Evolutionary conservation across 2,888 invertebrate genomes (phyloP), one percentile per base, ranked within the genome.

Genomic region (Kuschelorhynchus macadamiae): DNA sequence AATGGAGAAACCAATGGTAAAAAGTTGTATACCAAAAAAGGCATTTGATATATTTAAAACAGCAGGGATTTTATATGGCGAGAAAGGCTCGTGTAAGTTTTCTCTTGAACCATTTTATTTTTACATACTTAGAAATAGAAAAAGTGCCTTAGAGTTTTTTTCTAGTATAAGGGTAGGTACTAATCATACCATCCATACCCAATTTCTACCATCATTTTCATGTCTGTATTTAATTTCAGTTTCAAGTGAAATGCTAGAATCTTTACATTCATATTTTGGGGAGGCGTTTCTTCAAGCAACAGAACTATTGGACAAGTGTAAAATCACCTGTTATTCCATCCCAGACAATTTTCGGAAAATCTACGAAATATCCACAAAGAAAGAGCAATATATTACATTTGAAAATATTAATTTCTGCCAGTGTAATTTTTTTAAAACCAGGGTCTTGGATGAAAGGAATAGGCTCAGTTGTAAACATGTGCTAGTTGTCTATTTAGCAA

Each of bases 391-490:
- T 70, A 87, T 88, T 52, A 79, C 92, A 21, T 89, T 91, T 74
- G 88, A 89, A 0, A 81, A 85, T 18, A 82, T 90, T 7, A 92
- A 92, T 78, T 92, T 86, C 78, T 92, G 92, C 70, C 85, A 87
- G 7, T 92, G 92, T 74, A 82, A 77, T n/a, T 87, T 88, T 0
- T 92, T 91, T 72, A 84, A 84, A 49, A 79, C 78, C 33, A 80
- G 85, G 67, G 91, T 92, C 18, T 79, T 92, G 46, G 86, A 85
- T 49, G 80, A 82, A 25, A 84, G 83, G 69, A 77, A 78, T 9
- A 84, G 85, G 72, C 79, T 89, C 36, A 88, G 88, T 1, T 92
- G 92, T 75, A 89, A 91, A 75, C 92, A 92, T 80, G 83, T 92
- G 20, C 76, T 92, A 69, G 91, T 89, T 1, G 86, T 87, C 9